Base-by-base conservation (phyloP, 2,113 vertebrate species). In the Toxotes chatareus region DNA sequence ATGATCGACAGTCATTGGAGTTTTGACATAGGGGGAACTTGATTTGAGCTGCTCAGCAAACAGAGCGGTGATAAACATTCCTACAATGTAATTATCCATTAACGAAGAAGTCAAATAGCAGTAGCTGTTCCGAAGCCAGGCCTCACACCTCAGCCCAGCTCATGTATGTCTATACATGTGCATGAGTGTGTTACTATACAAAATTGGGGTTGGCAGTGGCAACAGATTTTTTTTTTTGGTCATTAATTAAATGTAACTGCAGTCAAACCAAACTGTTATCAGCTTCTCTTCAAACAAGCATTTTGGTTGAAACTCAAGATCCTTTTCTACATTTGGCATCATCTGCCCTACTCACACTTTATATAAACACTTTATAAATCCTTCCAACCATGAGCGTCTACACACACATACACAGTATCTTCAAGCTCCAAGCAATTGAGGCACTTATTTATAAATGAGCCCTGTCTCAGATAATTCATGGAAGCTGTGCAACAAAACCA, bases 311-410 rank as follows among this genome's bases (percentile, higher is more conserved):
- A 95, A 92, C 82, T 84, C 21, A 49, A 93, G 92, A 89, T 86
- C 82, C 57, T 71, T 83, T 73, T 42, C 71, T 85, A 59, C 85
- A 86, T 91, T 92, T 86, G 82, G 90, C 88, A 32, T 74, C 36
- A 36, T 80, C 78, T 76, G 87, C 81, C 57, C 88, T 78, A 34
- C 74, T 89, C 76, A 46, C 86, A 87, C 81, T 93, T 93, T 86
- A 72, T 91, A 91, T 91, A 93, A 93, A 91, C 92, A 92, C 89
- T 89, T 92, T 91, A 88, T 93, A 93, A 93, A 93, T 91, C 87
- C 84, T 82, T 89, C 82, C 55, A 83, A 44, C 72, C 83, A 65
- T 17, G 69, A 79, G 69, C 23, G 17, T 74, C 49, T 5, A 59
- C 68, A 40, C 60, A 74, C 74, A 73, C 47, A 84, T 70, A 80